Conservation (phyloP, 2,888 invertebrate genomes). For the Deladenus siricidicola region DNA sequence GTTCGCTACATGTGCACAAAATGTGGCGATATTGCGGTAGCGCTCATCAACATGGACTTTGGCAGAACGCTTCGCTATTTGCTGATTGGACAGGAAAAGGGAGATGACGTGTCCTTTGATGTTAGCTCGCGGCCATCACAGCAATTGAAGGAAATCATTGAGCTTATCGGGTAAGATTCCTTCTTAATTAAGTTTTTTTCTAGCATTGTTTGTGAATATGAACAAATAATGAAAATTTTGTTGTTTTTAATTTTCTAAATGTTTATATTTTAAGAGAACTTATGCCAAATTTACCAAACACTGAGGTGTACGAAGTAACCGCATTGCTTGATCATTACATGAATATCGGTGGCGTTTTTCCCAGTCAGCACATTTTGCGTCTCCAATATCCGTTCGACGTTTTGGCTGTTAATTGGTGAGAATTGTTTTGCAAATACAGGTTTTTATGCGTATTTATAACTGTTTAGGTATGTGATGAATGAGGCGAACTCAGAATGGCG, state of each 20-base stretch:
- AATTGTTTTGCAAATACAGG: no score
- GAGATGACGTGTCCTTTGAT: conserved; percentile 51
- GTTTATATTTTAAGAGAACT: conserved; percentile 64
- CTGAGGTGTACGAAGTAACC: conserved; percentile 91
- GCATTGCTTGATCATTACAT: conserved; percentile 57
- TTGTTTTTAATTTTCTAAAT: no score
- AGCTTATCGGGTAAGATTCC: conserved; percentile 69
- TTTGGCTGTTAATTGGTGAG: conserved; percentile 17
- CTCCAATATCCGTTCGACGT: conserved; percentile 8
- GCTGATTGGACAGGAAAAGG: conserved; percentile 70
- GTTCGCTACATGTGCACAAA: conserved; percentile 64
- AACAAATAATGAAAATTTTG: not conserved
- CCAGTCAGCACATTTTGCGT: not conserved
- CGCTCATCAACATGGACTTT: conserved; percentile 61
- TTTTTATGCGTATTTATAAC: not conserved
- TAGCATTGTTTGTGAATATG: no score
- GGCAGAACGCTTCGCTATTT: conserved; percentile 88
- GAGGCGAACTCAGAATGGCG: conserved; percentile 19
- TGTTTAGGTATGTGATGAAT: conserved; percentile 2
- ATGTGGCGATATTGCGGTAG: conserved; percentile 40
- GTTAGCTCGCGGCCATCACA: conserved; percentile 77
- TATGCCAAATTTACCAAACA: conserved; percentile 87
- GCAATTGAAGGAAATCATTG: conserved; percentile 92
- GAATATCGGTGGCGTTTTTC: conserved; percentile 4
- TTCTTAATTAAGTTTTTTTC: conserved; percentile 3